Evolutionary conservation across 2,888 invertebrate genomes (phyloP).

Genomic region (Onthophagus sagittarius): DNA sequence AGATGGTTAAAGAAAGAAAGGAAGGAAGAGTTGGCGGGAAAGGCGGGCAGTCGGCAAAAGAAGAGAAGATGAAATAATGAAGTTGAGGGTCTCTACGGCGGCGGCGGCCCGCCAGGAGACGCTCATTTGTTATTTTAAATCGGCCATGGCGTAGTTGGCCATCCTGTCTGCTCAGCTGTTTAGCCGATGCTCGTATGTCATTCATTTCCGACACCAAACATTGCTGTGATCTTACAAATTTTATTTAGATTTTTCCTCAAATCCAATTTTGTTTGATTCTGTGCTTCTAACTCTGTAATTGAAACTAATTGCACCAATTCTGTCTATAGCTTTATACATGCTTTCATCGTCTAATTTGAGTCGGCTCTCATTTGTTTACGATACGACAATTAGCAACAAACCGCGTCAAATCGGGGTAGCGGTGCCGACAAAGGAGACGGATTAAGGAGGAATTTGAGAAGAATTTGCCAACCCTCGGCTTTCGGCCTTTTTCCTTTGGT

Average conservation of each 20-base stretch:
- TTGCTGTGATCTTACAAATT: constrained; percentile 11
- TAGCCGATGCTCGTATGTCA: constrained; percentile 51
- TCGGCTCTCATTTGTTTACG: constrained; percentile 31
- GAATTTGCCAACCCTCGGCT: constrained; percentile 16
- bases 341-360: constrained; percentile 26
- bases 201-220: constrained; percentile 47
- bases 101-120: constrained; percentile 46
- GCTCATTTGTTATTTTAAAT: constrained; percentile 50
- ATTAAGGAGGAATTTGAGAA: constrained; percentile 17
- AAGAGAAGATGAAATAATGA: background rate
- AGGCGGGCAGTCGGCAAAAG: background rate
- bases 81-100: constrained; percentile 25
- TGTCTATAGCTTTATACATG: background rate
- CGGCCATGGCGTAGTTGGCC: constrained; percentile 49
- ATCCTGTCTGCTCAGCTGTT: constrained; percentile 50
- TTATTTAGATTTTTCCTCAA: background rate
- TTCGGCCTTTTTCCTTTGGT: background rate
- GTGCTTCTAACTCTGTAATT: background rate
- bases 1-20: constrained; percentile 36
- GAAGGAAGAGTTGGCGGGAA: background rate
- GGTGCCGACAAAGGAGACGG: constrained; percentile 28
- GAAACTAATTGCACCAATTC: background rate
- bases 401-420: constrained; percentile 28
- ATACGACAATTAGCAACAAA: constrained; percentile 34
- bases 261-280: constrained; percentile 6